Percentiles rank a stretch among this genome's conserved stretches.
These are phyloP conservation scores for Lepidocyrtinus sp. DNA, from an alignment of 2,888 invertebrate species.

Conservation along the genomic window DNA sequence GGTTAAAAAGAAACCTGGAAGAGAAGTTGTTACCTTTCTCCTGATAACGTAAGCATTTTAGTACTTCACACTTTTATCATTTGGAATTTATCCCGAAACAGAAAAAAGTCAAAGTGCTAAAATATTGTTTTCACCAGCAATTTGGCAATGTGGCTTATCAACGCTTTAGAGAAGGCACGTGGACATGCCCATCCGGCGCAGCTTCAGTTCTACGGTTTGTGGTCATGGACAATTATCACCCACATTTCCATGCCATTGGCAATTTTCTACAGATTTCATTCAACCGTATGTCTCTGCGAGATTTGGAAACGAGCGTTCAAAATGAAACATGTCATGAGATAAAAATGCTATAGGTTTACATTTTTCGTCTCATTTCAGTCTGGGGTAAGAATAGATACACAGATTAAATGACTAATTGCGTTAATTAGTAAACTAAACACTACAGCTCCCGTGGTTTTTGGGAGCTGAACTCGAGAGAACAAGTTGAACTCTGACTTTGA, in stretches of 20 bases:
- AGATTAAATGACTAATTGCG: too few species aligned
- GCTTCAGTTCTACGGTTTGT: conserved; percentile 73
- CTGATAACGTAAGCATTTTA: conserved; percentile 21
- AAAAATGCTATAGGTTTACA: too few species aligned
- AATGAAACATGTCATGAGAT: conserved; percentile 69
- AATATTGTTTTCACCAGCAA: conserved; percentile 82
- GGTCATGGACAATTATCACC: conserved; percentile 73
- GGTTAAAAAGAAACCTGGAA: conserved; percentile 88
- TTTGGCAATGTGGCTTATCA: conserved; percentile 87
- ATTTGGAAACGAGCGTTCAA: conserved; percentile 75
- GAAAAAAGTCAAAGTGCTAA: neutral
- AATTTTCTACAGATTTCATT: conserved; percentile 74
- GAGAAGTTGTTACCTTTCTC: conserved; percentile 91
- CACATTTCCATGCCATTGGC: conserved; percentile 73
- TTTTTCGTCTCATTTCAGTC: too few species aligned
- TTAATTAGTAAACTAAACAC: too few species aligned
- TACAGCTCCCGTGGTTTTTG: too few species aligned
- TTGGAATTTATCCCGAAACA: too few species aligned
- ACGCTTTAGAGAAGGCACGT: conserved; percentile 73
- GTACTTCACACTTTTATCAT: too few species aligned
- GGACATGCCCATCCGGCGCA: conserved; percentile 74
- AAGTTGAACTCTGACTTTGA: too few species aligned
- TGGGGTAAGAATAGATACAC: too few species aligned
- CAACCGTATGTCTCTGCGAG: conserved; percentile 73
- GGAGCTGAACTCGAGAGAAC: too few species aligned